Percentiles rank a stretch among this genome's conserved stretches.
These are phyloP conservation scores for Oncorhynchus clarkii DNA, from an alignment of 2,113 vertebrate genomes.

Conservation along the genomic window DNA sequence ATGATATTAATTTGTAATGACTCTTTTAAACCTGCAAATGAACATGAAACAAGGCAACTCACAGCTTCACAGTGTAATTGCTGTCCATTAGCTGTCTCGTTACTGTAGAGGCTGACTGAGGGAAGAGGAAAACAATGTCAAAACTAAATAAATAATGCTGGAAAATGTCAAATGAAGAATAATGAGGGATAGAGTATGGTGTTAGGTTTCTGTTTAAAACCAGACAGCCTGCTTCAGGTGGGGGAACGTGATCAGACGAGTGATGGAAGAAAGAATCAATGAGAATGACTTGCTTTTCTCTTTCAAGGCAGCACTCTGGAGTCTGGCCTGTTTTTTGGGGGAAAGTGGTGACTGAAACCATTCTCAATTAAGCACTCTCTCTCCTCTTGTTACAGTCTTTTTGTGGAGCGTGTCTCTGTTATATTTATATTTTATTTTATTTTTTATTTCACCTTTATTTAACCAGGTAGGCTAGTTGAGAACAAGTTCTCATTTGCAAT, in stretches of 20 bases:
- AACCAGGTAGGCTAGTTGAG: too few species aligned
- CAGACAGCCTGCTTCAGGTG: slow-evolving; percentile 29
- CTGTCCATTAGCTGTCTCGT: slow-evolving; percentile 44
- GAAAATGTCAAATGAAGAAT: slow-evolving; percentile 27
- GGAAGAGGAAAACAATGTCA: slow-evolving; percentile 11
- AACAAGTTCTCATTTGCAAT: too few species aligned
- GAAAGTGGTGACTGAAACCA: background rate
- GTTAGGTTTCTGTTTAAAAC: slow-evolving; percentile 17
- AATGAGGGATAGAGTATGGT: slow-evolving; percentile 22
- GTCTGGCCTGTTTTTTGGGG: too few species aligned
- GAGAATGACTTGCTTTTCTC: slow-evolving; percentile 7
- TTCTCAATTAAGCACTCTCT: background rate
- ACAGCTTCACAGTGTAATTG: slow-evolving; percentile 13
- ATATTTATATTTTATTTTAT: too few species aligned
- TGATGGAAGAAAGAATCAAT: slow-evolving; percentile 36
- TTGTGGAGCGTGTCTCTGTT: background rate
- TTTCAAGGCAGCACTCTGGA: background rate
- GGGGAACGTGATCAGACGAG: slow-evolving; percentile 19
- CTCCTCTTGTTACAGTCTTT: background rate
- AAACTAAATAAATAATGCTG: slow-evolving; percentile 21
- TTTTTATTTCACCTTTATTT: too few species aligned
- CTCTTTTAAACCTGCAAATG: too few species aligned
- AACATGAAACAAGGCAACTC: too few species aligned
- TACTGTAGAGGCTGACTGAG: slow-evolving; percentile 35
- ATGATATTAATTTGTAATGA: slow-evolving; percentile 33